A percentile compares a stretch with the other conserved stretches of the same genome.
These are phyloP conservation scores for Taenioides sp. DNA, from an alignment of 2,797 vertebrate genomes.

Conservation along the genomic window DNA sequence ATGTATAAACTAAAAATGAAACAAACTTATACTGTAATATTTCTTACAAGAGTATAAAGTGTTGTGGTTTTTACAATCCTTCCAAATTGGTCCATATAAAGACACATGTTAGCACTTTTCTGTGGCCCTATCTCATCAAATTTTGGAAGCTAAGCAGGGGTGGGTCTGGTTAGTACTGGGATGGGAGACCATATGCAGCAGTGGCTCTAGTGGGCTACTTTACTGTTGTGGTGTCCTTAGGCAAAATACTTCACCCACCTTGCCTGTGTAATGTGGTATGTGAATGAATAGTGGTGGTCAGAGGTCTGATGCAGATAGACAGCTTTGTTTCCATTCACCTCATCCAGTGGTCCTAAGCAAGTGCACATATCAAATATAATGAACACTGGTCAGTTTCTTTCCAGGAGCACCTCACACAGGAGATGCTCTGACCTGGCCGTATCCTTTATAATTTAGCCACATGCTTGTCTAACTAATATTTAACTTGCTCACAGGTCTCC, in stretches of 20 bases:
- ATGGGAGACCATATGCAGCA: no score
- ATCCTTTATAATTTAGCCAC: not conserved
- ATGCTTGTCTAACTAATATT: not conserved
- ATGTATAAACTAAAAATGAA: no score
- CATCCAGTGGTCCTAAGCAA: not conserved
- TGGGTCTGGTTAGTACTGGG: not conserved
- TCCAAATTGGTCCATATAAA: not conserved
- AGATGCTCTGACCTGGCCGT: not conserved
- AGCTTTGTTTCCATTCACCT: no score
- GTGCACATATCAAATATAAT: not conserved
- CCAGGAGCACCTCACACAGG: not conserved
- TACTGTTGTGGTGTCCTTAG: no score
- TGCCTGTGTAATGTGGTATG: no score
- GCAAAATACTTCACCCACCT: no score
- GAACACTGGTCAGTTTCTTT: not conserved
- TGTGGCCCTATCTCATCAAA: not conserved
- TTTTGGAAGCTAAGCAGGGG: not conserved
- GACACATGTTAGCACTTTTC: not conserved
- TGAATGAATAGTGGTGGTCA: no score
- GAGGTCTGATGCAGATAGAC: no score
- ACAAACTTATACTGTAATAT: no score
- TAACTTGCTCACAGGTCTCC: constrained; percentile 22
- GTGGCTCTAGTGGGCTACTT: no score
- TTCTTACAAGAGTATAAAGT: no score
- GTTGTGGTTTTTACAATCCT: no score